These are phyloP conservation scores for Eristalis arbustorum DNA, from an alignment of 2,888 invertebrate genomes.

Conservation along the genomic window DNA sequence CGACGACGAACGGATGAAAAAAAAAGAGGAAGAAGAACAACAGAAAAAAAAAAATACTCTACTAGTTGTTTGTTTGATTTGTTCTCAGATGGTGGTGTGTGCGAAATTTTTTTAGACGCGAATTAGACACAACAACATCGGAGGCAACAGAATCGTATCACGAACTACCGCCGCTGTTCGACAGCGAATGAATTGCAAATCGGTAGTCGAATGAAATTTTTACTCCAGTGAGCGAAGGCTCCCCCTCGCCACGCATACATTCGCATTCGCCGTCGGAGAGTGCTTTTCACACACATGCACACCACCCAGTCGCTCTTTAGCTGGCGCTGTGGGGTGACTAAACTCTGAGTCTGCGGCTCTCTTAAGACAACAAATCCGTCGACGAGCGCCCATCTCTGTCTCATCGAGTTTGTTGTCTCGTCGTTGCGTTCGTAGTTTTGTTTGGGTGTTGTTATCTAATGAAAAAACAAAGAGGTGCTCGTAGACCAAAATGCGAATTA, in stretches of 20 bases:
- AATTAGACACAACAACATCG: constrained; percentile 29
- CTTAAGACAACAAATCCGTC: constrained; percentile 63
- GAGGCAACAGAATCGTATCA: constrained; percentile 27
- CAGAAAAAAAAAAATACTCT: neutral
- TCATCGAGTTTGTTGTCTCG: neutral
- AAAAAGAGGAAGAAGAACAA: too few relatives aligned
- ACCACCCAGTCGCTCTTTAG: constrained; percentile 3
- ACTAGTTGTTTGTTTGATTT: neutral
- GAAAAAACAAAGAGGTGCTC: constrained; percentile 4
- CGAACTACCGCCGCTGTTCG: constrained; percentile 66
- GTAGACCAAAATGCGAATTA: constrained; percentile 50
- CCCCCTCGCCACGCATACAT: neutral
- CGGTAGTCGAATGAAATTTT: constrained; percentile 52
- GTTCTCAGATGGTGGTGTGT: constrained; percentile 14
- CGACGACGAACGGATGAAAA: too few relatives aligned
- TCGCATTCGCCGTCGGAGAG: neutral
- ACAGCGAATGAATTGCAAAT: constrained; percentile 65
- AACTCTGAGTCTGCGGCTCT: constrained; percentile 34
- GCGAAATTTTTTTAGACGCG: constrained; percentile 31
- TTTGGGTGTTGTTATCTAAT: constrained; percentile 65
- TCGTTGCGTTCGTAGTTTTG: constrained; percentile 8
- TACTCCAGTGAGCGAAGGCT: constrained; percentile 34
- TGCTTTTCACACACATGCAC: constrained; percentile 6
- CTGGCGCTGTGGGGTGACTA: constrained; percentile 29
- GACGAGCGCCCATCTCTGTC: neutral